phyloP scores from a whole-genome alignment of 2,113 vertebrate genomes.

The Seriola quinqueradiata region DNA sequence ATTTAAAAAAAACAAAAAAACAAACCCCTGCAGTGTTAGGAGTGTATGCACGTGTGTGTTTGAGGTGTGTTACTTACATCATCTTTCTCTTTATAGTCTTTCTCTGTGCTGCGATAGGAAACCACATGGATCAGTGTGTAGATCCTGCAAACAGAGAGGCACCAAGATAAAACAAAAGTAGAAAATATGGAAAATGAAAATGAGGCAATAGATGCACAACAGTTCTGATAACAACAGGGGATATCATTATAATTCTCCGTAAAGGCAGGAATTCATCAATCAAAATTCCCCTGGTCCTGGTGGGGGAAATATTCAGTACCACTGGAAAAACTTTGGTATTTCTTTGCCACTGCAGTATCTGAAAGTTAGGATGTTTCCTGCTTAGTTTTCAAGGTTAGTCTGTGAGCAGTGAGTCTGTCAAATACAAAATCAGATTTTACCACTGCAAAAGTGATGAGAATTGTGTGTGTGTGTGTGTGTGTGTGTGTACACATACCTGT shows the following conservation, averaged over 20 bases:
- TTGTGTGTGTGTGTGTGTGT: too few species aligned
- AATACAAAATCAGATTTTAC: not conserved
- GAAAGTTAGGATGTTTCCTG: not conserved
- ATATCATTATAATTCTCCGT: not conserved
- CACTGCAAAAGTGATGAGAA: not conserved
- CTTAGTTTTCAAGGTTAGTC: conserved; percentile 12
- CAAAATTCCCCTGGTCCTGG: too few species aligned
- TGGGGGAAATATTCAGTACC: not conserved
- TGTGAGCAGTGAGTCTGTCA: not conserved
- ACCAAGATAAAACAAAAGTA: conserved; percentile 5
- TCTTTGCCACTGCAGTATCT: not conserved
- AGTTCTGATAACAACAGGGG: not conserved
- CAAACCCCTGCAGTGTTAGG: not conserved
- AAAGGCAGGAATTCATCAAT: not conserved
- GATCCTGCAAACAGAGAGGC: conserved; percentile 72
- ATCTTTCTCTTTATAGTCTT: conserved; percentile 76
- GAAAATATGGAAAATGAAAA: conserved; percentile 8
- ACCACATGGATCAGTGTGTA: conserved; percentile 88
- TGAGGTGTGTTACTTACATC: conserved; percentile 64
- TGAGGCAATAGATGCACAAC: not conserved
- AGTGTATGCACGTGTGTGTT: not conserved
- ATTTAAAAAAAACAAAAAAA: not conserved
- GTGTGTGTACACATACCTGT: conserved; percentile 84
- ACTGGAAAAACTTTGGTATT: not conserved
- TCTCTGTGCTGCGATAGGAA: conserved; percentile 83